Evolutionary conservation across 2,797 vertebrate species (phyloP).

Genomic region (Thamnophis elegans): DNA sequence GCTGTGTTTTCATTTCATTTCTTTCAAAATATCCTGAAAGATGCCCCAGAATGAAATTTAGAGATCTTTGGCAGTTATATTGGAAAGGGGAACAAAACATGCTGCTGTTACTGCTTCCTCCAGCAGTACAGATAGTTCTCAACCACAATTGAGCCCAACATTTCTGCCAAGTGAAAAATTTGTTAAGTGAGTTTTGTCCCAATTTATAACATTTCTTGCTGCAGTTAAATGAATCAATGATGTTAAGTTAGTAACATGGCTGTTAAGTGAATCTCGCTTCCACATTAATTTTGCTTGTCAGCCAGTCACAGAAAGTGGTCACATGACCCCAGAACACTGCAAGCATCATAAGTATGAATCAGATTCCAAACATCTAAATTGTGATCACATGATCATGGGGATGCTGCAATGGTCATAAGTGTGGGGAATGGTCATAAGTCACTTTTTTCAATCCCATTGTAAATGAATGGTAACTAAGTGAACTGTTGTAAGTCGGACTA

Average conservation of each 20-base stretch:
- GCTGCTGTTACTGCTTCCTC: neutral
- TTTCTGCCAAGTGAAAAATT: too few species aligned
- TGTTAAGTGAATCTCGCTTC: neutral
- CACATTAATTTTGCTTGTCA: neutral
- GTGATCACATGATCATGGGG: neutral
- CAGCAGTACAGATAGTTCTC: neutral
- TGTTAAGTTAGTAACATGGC: too few species aligned
- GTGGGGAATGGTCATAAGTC: too few species aligned
- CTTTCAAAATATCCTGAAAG: neutral
- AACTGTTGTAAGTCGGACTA: neutral
- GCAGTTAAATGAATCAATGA: too few species aligned
- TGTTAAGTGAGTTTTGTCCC: too few species aligned
- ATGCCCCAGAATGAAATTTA: neutral
- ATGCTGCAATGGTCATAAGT: neutral
- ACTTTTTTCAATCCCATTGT: neutral
- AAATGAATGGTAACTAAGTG: neutral
- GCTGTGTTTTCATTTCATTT: neutral
- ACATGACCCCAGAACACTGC: too few species aligned
- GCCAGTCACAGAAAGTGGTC: neutral
- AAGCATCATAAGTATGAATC: neutral
- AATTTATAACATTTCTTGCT: too few species aligned
- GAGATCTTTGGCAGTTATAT: neutral
- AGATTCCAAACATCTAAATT: neutral
- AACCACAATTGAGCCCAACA: too few species aligned
- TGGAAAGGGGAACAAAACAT: neutral